Evolutionary conservation across 2,888 invertebrate species (phyloP), one percentile per base, ranked within the genome.

Genomic region (Nephrotoma flavescens): DNA sequence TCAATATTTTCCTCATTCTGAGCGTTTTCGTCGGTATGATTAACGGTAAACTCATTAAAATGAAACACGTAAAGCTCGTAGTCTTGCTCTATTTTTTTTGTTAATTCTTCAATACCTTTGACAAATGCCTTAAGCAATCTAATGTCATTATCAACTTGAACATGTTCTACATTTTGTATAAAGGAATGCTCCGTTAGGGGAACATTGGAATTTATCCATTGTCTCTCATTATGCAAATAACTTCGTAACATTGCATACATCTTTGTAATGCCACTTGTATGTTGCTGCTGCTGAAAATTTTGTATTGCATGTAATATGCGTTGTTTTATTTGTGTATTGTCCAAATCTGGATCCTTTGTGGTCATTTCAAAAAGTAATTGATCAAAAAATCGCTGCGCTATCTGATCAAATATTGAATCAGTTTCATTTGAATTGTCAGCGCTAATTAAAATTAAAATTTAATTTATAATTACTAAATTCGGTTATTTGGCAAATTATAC

Each of bases 191-290:
- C 41, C 12, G 41, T n/a, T 11, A 41, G 9, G 0, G 31, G 41
- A 41, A 41, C 41, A 41, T 42, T 84, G 11, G 84, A 41, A 84
- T 41, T 41, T 4, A 87, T 19, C 31, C 91, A 88, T 89, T 91
- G 90, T 88, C 91, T 88, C 89, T 91, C 91, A 87, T 89, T 89
- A 86, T 90, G 89, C 47, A 91, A 88, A 84, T 91, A 91, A 88
- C 89, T 90, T 83, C 91, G 90, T 87, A 92, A 87, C 88, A 90
- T 89, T 44, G 89, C 89, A 87, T 91, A 92, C 11, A 91, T 89
- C 87, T 91, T 91, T 31, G 90, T 88, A 42, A 91, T 86, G 83
- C 57, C 44, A 42, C 83, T 83, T 1, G 85, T 41, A 83, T 86
- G 89, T 45, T 90, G 88, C 41, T 89, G 88, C 87, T 90, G 90